Evolutionary conservation across 2,888 invertebrate genomes (phyloP).

Genomic region (Ferrisia virgata): DNA sequence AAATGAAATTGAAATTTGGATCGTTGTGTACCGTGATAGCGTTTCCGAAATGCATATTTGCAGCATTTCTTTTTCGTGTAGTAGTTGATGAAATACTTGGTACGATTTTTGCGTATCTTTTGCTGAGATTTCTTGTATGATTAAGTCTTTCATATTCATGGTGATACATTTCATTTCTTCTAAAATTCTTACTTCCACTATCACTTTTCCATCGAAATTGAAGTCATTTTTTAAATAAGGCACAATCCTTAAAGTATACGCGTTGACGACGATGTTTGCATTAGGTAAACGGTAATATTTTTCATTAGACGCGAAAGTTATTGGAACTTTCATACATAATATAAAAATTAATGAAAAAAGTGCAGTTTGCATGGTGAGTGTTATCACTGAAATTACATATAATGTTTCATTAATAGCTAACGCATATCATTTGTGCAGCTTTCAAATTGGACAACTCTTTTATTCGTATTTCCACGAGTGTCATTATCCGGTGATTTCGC

Average conservation of each 20-base stretch:
- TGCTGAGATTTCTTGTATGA: not conserved
- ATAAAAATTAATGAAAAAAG: not conserved
- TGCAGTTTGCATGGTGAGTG: not conserved
- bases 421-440: not conserved
- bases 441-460: not conserved
- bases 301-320: not conserved
- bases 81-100: not conserved
- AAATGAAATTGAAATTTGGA: constrained; percentile 35
- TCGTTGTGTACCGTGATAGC: not conserved
- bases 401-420: not conserved
- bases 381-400: not conserved
- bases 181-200: not conserved
- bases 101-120: not conserved
- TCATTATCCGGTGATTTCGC: not conserved
- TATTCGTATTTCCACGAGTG: not conserved
- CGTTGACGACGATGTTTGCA: not conserved
- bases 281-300: not conserved
- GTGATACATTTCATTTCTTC: not conserved
- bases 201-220: not conserved
- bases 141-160: not conserved
- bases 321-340: not conserved
- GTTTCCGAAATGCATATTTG: not conserved
- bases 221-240: not conserved
- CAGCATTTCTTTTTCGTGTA: not conserved
- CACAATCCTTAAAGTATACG: not conserved